phyloP scores from a whole-genome alignment of 23 tunicate genomes.

The Trididemnum miniatum region DNA sequence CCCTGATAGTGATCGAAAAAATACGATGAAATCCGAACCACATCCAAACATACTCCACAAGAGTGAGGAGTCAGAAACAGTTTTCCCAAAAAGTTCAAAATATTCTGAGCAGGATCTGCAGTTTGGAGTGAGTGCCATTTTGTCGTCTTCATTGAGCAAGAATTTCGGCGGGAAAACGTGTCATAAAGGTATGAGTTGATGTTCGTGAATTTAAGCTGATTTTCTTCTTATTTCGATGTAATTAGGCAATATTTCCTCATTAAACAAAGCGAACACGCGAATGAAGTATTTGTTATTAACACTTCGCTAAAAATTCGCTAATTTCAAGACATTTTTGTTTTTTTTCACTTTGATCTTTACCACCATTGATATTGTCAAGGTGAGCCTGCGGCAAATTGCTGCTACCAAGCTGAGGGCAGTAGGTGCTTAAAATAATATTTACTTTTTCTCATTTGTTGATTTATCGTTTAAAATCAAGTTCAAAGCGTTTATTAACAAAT shows the following conservation, averaged over 20 bases:
- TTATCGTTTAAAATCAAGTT: background rate
- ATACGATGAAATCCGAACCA: background rate
- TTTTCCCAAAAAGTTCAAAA: background rate
- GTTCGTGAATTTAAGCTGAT: background rate
- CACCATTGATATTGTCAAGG: background rate
- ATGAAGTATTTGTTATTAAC: background rate
- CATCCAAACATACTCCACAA: background rate
- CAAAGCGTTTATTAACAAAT: conserved; percentile 5
- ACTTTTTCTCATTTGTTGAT: background rate
- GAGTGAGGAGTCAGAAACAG: background rate
- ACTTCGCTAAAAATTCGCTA: background rate
- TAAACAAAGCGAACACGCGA: background rate
- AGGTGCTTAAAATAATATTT: conserved; percentile 5
- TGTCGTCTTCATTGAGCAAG: background rate
- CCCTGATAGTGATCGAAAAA: background rate
- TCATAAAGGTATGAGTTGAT: too few species aligned
- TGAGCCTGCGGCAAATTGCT: background rate
- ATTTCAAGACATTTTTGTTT: too few species aligned
- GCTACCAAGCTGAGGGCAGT: background rate
- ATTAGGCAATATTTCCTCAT: background rate
- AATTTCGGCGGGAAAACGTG: background rate
- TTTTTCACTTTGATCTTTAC: background rate
- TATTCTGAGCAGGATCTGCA: background rate
- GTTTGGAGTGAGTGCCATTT: conserved; percentile 6
- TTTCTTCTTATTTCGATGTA: background rate